phyloP scores from a whole-genome alignment of 2,113 vertebrate genomes.

The Python bivittatus region DNA sequence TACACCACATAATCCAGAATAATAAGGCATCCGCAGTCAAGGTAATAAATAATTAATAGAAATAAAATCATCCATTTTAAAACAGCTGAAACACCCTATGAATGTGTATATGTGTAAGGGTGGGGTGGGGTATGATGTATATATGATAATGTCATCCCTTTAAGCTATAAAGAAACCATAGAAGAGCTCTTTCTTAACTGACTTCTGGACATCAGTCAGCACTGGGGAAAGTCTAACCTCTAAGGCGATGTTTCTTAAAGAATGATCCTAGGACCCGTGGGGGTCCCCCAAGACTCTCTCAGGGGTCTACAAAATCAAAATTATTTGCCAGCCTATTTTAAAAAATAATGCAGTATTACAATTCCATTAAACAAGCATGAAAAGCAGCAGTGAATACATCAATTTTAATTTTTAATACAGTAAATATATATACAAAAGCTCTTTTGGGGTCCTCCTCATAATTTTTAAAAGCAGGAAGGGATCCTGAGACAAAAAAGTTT shows the following conservation, averaged over 20 bases:
- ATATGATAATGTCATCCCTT: neutral
- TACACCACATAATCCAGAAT: neutral
- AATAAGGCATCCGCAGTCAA: neutral
- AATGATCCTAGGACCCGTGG: too few species aligned
- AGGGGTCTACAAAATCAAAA: too few species aligned
- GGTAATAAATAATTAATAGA: neutral
- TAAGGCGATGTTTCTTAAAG: neutral
- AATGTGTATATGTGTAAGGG: neutral
- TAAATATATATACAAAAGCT: too few species aligned
- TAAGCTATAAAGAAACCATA: neutral
- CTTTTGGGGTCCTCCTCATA: too few species aligned
- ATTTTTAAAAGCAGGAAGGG: too few species aligned
- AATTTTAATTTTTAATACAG: too few species aligned
- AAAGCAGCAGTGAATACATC: too few species aligned
- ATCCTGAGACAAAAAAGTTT: too few species aligned
- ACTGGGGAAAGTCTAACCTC: neutral
- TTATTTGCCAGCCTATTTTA: too few species aligned
- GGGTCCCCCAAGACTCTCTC: too few species aligned
- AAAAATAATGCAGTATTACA: too few species aligned
- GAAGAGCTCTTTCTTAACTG: neutral
- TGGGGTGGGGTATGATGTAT: neutral
- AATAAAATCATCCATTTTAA: neutral
- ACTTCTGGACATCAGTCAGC: neutral
- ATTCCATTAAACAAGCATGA: too few species aligned
- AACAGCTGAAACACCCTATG: neutral